Base-by-base conservation (phyloP, 2,888 invertebrate genomes). In the Sarcophaga carnaria region DNA sequence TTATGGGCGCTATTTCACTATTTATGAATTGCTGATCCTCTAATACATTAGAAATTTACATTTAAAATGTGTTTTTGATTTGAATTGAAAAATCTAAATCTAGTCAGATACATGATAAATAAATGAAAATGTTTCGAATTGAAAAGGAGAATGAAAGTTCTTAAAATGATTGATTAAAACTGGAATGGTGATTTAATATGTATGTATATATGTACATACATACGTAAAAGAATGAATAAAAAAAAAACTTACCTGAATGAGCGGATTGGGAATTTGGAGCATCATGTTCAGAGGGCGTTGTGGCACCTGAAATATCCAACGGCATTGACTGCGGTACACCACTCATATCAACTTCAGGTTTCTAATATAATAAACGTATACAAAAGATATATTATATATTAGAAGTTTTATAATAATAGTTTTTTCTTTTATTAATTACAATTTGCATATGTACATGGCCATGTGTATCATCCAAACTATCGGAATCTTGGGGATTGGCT, bases 401-500 rank as follows among this genome's bases (percentile, higher is more conserved):
- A n/a, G 25, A 91, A 37, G 69, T 74, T 59, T 80, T 67, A 81
- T 25, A 80, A 83, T 2, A 88, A 47, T 66, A 47, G 17, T 54
- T 17, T 14, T 54, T 14, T 54, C 54, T 14, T 14, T 14, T 67
- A 54, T 37, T 83, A 90, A 88, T 92, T 91, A 93, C 93, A 91
- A 93, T 93, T 90, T 94, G 95, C 90, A 94, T 95, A 89, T 93
- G 93, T 88, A 93, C 91, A 87, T 93, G 93, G 88, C 92, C 93
- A 85, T 93, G 92, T 71, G 91, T 91, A 86, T 94, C 94, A 75
- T 94, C 94, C 86, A 95, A 94, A 89, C 94, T 94, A 90, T 95
- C 95, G 20, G 93, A 94, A 89, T 94, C 94, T 83, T 94, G 94
- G 76, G 94, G 93, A 85, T 94, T 94, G 70, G 92, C 92, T 84